Percentiles rank a stretch among this genome's conserved stretches.
phyloP scores from a whole-genome alignment of 2,113 vertebrate genomes.

The Platysteira castanea region DNA sequence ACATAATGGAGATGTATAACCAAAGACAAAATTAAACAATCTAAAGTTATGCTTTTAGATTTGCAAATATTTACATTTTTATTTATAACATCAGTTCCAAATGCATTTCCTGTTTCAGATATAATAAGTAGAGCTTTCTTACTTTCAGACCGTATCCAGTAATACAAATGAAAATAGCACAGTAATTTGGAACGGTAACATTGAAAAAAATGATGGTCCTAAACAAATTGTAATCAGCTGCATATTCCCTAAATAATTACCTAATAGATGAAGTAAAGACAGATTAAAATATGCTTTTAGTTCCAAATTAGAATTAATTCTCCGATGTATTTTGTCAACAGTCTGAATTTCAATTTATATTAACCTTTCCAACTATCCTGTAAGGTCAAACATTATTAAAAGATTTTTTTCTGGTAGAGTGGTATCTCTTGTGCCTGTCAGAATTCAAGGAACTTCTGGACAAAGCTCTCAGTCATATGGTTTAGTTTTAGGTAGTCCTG shows the following conservation, averaged over 20 bases:
- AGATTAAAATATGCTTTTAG: neutral
- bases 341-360: neutral
- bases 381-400: neutral
- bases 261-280: neutral
- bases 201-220: neutral
- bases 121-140: neutral
- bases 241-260: neutral
- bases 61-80: neutral
- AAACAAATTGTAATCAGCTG: neutral
- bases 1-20: neutral
- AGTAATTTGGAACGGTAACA: neutral
- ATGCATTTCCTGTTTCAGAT: neutral
- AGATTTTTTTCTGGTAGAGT: neutral
- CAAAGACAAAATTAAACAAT: neutral
- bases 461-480: neutral
- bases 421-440: neutral
- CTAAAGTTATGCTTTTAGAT: neutral
- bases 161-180: neutral
- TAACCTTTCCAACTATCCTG: neutral
- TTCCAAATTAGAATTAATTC: constrained; percentile 1
- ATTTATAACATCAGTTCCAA: neutral
- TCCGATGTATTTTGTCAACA: neutral
- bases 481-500: neutral
- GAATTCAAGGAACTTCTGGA: neutral
- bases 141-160: neutral